These are phyloP conservation scores for Adrianichthys oophorus DNA, from an alignment of 2,797 vertebrate species.

Conservation along the genomic window DNA sequence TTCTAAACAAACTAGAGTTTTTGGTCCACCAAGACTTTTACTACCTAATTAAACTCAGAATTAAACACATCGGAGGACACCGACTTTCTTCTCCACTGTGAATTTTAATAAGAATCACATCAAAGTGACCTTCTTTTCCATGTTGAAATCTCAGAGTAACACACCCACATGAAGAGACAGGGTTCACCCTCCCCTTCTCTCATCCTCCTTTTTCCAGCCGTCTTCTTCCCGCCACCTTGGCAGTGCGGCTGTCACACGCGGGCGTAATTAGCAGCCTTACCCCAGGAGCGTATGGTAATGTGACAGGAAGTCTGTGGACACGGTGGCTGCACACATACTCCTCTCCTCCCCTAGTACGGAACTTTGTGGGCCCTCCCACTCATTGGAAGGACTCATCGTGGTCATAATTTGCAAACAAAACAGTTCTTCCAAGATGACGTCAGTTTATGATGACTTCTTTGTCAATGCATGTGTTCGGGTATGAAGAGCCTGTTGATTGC, in stretches of 20 bases:
- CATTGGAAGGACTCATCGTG: constrained; percentile 18
- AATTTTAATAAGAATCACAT: constrained; percentile 22
- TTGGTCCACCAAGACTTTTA: constrained; percentile 13
- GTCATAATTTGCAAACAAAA: constrained; percentile 24
- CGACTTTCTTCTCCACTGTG: not conserved
- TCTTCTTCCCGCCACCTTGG: constrained; percentile 52
- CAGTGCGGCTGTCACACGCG: constrained; percentile 62
- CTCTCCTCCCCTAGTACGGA: constrained; percentile 27
- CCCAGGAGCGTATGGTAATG: constrained; percentile 69
- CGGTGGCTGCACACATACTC: constrained; percentile 52
- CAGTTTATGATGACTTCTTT: no score
- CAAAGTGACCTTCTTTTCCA: constrained; percentile 21
- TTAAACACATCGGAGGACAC: constrained; percentile 13
- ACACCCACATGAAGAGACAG: constrained; percentile 25
- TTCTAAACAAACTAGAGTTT: constrained; percentile 30
- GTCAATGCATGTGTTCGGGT: no score
- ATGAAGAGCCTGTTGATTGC: no score
- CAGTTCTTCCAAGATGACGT: not conserved
- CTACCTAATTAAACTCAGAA: constrained; percentile 27
- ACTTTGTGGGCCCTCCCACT: constrained; percentile 10
- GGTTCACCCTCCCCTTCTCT: constrained; percentile 3
- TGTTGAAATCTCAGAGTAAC: constrained; percentile 13
- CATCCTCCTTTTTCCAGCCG: constrained; percentile 26
- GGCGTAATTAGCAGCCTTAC: constrained; percentile 67
- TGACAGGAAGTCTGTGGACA: constrained; percentile 68